Evolutionary conservation across 2,888 invertebrate species (phyloP), one percentile per base, ranked within the genome.

Genomic region (Hybos culiciformis): DNA sequence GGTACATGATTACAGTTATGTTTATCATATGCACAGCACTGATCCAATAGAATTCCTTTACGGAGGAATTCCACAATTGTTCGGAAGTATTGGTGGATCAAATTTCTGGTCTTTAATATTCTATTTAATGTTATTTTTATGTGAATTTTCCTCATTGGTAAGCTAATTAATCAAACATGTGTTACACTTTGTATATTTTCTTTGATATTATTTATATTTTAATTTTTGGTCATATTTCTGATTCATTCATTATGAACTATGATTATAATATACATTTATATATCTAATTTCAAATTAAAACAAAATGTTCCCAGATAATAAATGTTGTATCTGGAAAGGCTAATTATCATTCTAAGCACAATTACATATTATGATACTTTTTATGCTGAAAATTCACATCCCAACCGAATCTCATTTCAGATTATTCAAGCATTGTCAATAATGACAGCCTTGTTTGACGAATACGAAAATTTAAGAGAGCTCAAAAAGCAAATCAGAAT

Each of bases 41-140:
- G 2, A 31, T 19, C 17, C 24, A 4, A 20, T 34, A 11, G 8
- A 20, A 21, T 42, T 18, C 29, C 2, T 79, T 17, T 80, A 80
- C 58, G 67, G 80, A 38, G 78, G 78, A 0, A 80, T 81, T 58
- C 81, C 82, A 5, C 76, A 80, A 44, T 80, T 80, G 1, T 75
- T 80, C 11, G 64, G 75, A 12, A 72, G 80, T 72, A 69, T 82
- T 60, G 80, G 80, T 1, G 73, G 74, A 52, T 72, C 83, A 0
- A 80, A 83, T 51, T 60, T 84, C 14, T 85, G 84, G 84, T 76
- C 83, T 0, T 58, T 83, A 2, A 64, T 80, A 1, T 86, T 84
- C 61, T 84, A 82, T 60, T 60, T 76, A 1, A 85, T 85, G 84
- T 62, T 86, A 21, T 78, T 83, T 58, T 72, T 84, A 54, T 53